Base-by-base conservation (phyloP, 2,113 vertebrate genomes). In the Salvelinus namaycush region DNA sequence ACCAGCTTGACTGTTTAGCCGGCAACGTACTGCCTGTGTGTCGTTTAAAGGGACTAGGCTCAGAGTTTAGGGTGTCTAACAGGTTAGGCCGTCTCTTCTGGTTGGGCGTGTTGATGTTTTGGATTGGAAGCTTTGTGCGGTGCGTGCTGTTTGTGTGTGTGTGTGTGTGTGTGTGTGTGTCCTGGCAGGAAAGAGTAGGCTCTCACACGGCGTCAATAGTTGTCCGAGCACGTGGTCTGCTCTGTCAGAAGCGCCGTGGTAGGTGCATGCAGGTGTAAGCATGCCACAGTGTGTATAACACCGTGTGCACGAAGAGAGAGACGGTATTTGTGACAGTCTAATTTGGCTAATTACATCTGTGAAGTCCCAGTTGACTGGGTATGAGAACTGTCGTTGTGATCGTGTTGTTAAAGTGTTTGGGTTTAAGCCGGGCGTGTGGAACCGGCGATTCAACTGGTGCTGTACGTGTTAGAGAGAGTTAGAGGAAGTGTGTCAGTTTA, bases 41-140 rank as follows among this genome's bases (percentile, higher is more conserved):
- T 57, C n/a, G 75, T 90, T 92, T 90, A 92, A 93, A 92, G 83
- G 86, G 81, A 20, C 64, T 29, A 22, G 24, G 5, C 80, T 81
- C 27, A 54, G 51, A 49, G 69, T 44, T 77, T 65, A 72, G 57
- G 16, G 29, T 44, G 73, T 77, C 82, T 69, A 78, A 84, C 92
- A 78, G 87, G 91, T 91, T 85, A 22, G 20, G 72, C 81, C 12
- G 82, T 86, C 73, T 73, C 26, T 82, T 85, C 83, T 20, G 57
- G 85, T 91, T 84, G 64, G 79, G 79, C 74, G 78, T 85, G 87
- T 87, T 87, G 60, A 77, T 87, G 82, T 73, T 82, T 78, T 68
- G 44, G 48, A 77, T 77, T 70, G 49, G 54, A 77, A 60, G 39
- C 60, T 60, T 73, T 75, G 72, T 60, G 73, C 13, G 29, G 5